phyloP scores from a whole-genome alignment of 2,113 vertebrate genomes.

The Poecile atricapillus region DNA sequence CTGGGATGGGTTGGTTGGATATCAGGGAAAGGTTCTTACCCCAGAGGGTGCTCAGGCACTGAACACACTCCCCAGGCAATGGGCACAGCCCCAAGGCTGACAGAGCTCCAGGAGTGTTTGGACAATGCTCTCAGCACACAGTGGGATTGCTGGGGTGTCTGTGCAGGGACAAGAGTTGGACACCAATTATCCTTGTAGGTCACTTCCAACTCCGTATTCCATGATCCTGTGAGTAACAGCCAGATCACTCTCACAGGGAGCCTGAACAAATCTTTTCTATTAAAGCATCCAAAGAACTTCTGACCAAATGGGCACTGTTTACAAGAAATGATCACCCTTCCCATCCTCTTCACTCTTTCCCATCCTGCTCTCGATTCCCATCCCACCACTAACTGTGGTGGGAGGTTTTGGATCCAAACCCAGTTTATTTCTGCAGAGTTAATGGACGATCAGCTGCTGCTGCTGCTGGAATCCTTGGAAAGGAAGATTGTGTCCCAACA shows the following conservation, averaged over 20 bases:
- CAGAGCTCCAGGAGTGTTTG: not conserved
- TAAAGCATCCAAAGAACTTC: not conserved
- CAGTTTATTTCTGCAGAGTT: slow-evolving; percentile 52
- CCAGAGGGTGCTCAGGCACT: not conserved
- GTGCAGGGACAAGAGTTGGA: not conserved
- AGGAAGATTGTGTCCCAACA: slow-evolving; percentile 52
- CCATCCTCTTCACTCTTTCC: not conserved
- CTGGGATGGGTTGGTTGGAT: not conserved
- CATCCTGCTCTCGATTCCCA: not conserved
- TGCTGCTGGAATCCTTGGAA: slow-evolving; percentile 63
- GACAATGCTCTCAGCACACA: accelerated
- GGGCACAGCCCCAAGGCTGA: not conserved
- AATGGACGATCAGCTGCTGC: slow-evolving; percentile 56
- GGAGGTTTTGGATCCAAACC: not conserved
- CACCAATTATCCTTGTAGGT: too few relatives aligned
- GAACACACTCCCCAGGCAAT: not conserved
- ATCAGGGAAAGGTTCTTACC: not conserved
- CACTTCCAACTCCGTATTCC: not conserved
- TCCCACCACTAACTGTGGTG: accelerated
- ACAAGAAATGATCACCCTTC: not conserved
- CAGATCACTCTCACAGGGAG: accelerated
- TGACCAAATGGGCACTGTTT: too few relatives aligned
- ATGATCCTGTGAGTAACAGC: not conserved
- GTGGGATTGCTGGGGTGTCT: not conserved
- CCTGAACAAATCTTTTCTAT: not conserved